Conservation (phyloP, 64 coral and sea anemone species). For the Acropora tenuis region DNA sequence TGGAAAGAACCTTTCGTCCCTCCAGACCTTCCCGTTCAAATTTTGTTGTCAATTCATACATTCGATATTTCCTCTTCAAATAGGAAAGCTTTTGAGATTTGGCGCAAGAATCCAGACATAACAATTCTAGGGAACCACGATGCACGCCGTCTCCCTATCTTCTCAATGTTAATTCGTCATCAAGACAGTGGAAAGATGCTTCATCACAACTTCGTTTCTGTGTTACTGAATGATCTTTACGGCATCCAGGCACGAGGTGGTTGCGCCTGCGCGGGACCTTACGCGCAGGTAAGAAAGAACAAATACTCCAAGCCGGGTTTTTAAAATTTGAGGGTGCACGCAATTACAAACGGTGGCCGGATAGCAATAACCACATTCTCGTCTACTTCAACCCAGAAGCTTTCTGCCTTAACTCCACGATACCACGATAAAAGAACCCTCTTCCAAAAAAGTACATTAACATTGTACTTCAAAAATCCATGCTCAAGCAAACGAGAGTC, state of each 20-base stretch:
- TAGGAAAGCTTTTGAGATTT: slow-evolving; percentile 69
- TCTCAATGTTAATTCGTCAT: slow-evolving; percentile 84
- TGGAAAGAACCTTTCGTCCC: no score
- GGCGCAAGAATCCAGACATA: slow-evolving; percentile 56
- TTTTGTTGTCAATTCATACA: neutral
- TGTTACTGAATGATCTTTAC: slow-evolving; percentile 81
- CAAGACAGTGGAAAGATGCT: slow-evolving; percentile 78
- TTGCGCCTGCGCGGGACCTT: slow-evolving; percentile 92
- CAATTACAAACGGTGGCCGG: no score
- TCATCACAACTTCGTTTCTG: slow-evolving; percentile 92
- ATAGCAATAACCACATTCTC: no score
- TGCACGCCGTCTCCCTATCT: slow-evolving; percentile 76
- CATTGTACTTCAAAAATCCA: no score
- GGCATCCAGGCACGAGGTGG: slow-evolving; percentile 87
- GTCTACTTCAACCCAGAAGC: no score
- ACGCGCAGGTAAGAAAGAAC: slow-evolving; percentile 58
- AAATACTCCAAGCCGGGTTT: no score
- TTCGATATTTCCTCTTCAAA: neutral
- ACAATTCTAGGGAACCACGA: slow-evolving; percentile 67
- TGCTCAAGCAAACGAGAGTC: no score
- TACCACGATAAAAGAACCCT: no score
- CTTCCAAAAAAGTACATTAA: no score
- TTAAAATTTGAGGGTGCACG: no score
- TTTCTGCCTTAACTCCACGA: no score
- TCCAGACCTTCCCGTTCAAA: neutral